phyloP scores from a whole-genome alignment of 2,797 vertebrate species.

The Tiaroga cobitis region DNA sequence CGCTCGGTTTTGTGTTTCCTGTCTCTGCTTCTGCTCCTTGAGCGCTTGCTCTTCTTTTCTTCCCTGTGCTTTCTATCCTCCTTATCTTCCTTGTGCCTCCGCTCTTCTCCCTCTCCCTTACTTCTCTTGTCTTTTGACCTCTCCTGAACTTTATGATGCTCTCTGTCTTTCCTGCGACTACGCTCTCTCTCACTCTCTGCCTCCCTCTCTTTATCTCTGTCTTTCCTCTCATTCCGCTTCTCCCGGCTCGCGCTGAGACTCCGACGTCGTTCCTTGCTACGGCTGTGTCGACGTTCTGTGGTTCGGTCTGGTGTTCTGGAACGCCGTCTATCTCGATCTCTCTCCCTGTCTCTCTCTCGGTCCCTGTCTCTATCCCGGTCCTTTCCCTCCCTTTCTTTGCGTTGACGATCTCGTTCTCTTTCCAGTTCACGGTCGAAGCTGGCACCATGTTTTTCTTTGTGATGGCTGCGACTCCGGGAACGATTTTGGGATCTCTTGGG shows the following conservation, averaged over 20 bases:
- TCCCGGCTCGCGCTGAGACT: conserved; percentile 88
- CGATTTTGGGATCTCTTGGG: conserved; percentile 90
- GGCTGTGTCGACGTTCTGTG: conserved; percentile 81
- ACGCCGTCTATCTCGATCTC: conserved; percentile 86
- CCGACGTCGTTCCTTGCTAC: conserved; percentile 86
- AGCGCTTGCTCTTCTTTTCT: conserved; percentile 86
- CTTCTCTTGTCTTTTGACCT: conserved; percentile 90
- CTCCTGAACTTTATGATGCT: conserved; percentile 84
- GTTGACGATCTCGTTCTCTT: conserved; percentile 85
- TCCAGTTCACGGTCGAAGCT: conserved; percentile 96
- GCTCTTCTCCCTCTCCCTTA: conserved; percentile 83
- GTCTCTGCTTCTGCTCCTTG: conserved; percentile 89
- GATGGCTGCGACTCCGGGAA: conserved; percentile 94
- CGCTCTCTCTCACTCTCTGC: conserved; percentile 85
- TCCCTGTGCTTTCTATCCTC: conserved; percentile 82
- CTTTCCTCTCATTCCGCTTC: conserved; percentile 84
- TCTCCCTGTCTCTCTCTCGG: conserved; percentile 77
- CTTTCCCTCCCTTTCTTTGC: conserved; percentile 78
- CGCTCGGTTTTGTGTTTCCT: conserved; percentile 81
- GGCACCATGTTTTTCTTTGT: conserved; percentile 88
- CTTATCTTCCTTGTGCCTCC: conserved; percentile 85
- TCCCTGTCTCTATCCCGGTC: conserved; percentile 67
- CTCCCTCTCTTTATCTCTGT: conserved; percentile 82
- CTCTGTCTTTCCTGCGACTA: conserved; percentile 75
- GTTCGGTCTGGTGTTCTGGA: conserved; percentile 87